Base-by-base conservation (phyloP, 2,797 vertebrate genomes). In the Chiroxiphia lanceolata region DNA sequence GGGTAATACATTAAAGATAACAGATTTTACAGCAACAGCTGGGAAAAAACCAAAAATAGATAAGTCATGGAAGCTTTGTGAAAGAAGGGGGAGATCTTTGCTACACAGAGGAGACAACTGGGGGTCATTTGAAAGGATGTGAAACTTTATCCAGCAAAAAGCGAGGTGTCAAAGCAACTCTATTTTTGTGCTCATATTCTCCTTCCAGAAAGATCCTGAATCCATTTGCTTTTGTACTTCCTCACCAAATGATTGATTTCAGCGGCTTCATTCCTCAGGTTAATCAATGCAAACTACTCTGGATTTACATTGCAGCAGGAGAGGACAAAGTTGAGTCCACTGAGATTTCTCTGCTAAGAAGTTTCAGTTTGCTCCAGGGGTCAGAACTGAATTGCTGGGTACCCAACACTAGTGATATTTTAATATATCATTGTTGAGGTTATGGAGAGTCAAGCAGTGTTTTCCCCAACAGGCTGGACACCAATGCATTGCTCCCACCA, bases 1-100 rank as follows among this genome's bases (percentile, higher is more conserved):
- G 94, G 69, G 93, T 82, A 94, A 95, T 96, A 90, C 95, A 97
- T 94, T 95, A 96, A 97, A 95, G 96, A 96, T 95, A 96, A 96
- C 95, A 95, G 96, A 96, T 97, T 97, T 97, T 96, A 96, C 96
- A 92, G 83, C 82, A 85, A 47, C 88, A 92, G 91, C 93, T 94
- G 94, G 70, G 91, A 76, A 95, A 94, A 95, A 17, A 21, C 11
- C 61, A 77, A 70, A 95, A 96, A 72, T 78, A 93, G 87, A 19
- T 69, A 94, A 91, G 40, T 64, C 11, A 4, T 50, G 45, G 84
- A 60, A 94, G 78, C 76, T 94, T 83, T 89, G 75, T 54, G 77
- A 91, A 93, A 91, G 71, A 71, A 71, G 56, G 11, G 25, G 54
- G 69, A 83, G 50, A 91, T 36, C 56, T 89, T 68, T 81, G 47